phyloP scores from a whole-genome alignment of 2,888 invertebrate species.

The Charanyca ferruginea region DNA sequence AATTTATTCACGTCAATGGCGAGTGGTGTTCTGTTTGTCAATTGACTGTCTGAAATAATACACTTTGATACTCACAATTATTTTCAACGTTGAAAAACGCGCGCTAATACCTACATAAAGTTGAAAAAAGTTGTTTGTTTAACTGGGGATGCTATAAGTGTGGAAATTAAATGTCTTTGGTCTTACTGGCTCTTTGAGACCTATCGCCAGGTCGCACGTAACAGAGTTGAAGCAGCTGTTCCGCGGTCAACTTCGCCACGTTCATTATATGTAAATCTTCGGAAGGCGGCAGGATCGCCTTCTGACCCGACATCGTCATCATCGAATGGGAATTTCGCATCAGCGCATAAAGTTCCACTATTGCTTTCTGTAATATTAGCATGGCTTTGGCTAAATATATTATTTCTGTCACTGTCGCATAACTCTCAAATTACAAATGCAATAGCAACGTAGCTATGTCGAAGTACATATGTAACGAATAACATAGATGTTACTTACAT shows the following conservation, averaged over 20 bases:
- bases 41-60: conserved; percentile 40
- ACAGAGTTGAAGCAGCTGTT: conserved; percentile 81
- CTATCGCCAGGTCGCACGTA: conserved; percentile 54
- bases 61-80: not conserved
- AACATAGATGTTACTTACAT: too few species aligned
- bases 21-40: conserved; percentile 53
- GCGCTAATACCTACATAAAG: not conserved
- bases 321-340: conserved; percentile 77
- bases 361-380: conserved; percentile 69
- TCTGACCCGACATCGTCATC: conserved; percentile 75
- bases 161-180: conserved; percentile 5
- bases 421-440: too few species aligned
- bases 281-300: conserved; percentile 71
- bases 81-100: not conserved
- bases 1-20: conserved; percentile 77
- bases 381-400: not conserved
- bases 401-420: too few species aligned
- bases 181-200: conserved; percentile 15
- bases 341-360: conserved; percentile 78
- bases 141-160: not conserved
- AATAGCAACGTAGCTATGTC: too few species aligned
- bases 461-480: too few species aligned
- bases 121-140: not conserved
- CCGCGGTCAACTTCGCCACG: conserved; percentile 78
- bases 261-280: conserved; percentile 84